Base-by-base conservation (phyloP, 2,888 invertebrate species). In the Galerucella pusilla region DNA sequence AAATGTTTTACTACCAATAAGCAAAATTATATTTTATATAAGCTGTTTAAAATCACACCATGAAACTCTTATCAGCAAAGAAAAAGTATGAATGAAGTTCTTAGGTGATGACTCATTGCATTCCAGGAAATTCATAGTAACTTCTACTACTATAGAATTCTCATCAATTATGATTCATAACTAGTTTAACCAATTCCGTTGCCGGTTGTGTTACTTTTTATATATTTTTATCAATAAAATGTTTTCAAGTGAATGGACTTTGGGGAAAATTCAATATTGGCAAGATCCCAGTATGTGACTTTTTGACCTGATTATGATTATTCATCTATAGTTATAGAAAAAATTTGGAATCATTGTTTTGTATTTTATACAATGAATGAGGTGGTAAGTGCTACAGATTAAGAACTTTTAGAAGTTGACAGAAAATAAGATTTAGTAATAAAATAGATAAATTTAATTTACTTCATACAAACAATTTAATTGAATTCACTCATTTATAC, bases 201-300 rank as follows among this genome's bases (percentile, higher is more conserved):
- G 79, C 80, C 80, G 78, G 79, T 79, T 75, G 71, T 74, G 75
- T 79, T 78, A 75, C 80, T 73, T 75, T 78, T 80, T 78, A 77
- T 74, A 67, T 74, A 74, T 75, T 75, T 74, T 69, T 71, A 74
- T 80, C 75, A 79, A 68, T 73, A 77, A 76, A 71, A 82, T 82
- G 80, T 78, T 79, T 74, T 70, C 67, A 73, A 79, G 73, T 77
- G 85, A 85, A 59, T 87, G 86, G 86, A 82, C 85, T 75, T 84
- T 83, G 77, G 81, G 81, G 46, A 85, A 81, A 81, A 87, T 88
- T 75, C 85, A 85, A 73, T 86, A 87, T 79, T 88, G 88, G 88
- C 84, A 83, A 73, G 87, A 87, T 81, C 87, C 87, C 81, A 86
- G 88, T 87, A 83, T 74, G 80, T 80, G 72, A 61, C 66, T 57